phyloP scores from a whole-genome alignment of 2,888 invertebrate genomes.

The Malacosoma neustria region DNA sequence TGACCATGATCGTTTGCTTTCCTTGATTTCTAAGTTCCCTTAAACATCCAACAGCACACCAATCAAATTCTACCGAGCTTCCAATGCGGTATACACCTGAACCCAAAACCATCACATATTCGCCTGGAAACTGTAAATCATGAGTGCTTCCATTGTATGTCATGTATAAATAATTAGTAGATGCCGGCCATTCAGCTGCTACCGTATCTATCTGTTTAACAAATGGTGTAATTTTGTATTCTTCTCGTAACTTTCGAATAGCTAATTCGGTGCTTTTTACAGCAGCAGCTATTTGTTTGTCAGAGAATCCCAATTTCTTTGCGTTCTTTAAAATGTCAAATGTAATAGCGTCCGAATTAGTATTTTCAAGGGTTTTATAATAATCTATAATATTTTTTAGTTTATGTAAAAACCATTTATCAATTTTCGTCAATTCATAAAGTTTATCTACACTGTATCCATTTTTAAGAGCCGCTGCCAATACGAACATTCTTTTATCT shows the following conservation, averaged over 20 bases:
- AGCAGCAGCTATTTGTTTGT: constrained; percentile 93
- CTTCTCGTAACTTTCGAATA: constrained; percentile 83
- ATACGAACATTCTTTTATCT: constrained; percentile 96
- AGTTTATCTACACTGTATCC: constrained; percentile 89
- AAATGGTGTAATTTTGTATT: constrained; percentile 85
- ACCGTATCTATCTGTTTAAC: constrained; percentile 99
- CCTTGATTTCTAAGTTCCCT: constrained; percentile 91
- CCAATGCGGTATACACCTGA: constrained; percentile 98
- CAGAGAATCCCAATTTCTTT: constrained; percentile 97
- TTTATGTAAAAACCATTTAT: constrained; percentile 96
- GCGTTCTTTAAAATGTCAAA: constrained; percentile 81
- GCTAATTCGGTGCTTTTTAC: constrained; percentile 92
- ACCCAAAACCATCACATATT: constrained; percentile 91
- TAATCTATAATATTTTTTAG: constrained; percentile 93
- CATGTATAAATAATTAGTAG: constrained; percentile 98
- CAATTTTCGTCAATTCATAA: constrained; percentile 96
- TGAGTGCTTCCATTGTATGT: constrained; percentile 94
- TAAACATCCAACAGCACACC: constrained; percentile 98
- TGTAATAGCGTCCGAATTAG: constrained; percentile 77
- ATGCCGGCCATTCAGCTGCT: constrained; percentile 99
- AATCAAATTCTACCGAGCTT: constrained; percentile 99
- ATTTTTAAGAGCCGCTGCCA: constrained; percentile 92
- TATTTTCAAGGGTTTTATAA: constrained; percentile 78
- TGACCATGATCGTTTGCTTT: constrained; percentile 96
- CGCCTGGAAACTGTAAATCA: constrained; percentile 88